Conservation (phyloP, 1,140 invertebrate genomes). For the Patella vulgata region DNA sequence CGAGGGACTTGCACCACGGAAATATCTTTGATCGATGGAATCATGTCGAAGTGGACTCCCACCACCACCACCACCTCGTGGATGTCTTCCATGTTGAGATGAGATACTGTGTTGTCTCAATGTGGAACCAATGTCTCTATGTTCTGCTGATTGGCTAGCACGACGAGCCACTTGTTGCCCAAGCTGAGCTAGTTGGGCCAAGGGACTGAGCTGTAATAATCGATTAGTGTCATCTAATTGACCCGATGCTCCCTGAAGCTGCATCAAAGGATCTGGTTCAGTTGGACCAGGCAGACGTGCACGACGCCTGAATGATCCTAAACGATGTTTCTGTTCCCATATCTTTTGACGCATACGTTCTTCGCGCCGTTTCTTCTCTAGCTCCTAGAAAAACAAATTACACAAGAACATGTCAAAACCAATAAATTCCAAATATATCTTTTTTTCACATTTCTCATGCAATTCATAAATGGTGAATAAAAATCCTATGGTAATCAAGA, state of each 20-base stretch:
- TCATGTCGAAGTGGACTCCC: constrained; percentile 43
- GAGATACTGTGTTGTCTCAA: background rate
- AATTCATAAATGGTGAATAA: too few relatives aligned
- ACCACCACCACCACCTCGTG: too few relatives aligned
- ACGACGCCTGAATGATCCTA: constrained; percentile 54
- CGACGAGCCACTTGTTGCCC: constrained; percentile 10
- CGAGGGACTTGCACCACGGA: constrained; percentile 44
- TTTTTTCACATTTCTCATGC: background rate
- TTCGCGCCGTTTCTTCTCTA: constrained; percentile 58
- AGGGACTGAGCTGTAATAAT: constrained; percentile 23
- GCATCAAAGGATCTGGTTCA: constrained; percentile 35
- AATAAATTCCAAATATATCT: background rate
- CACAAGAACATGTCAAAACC: too few relatives aligned
- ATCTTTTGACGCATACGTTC: constrained; percentile 58
- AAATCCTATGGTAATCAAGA: too few relatives aligned
- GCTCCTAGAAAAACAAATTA: constrained; percentile 40
- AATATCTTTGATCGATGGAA: constrained; percentile 16
- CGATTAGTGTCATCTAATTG: constrained; percentile 22
- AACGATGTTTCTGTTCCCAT: constrained; percentile 60
- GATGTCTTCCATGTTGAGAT: too few relatives aligned
- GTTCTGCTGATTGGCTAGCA: constrained; percentile 9
- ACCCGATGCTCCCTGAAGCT: constrained; percentile 15
- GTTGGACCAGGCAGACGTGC: constrained; percentile 44
- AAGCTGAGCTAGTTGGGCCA: constrained; percentile 1
- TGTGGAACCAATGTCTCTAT: background rate